These are phyloP conservation scores for Bombus polaris DNA, from an alignment of 1,140 invertebrate genomes.

Conservation along the genomic window DNA sequence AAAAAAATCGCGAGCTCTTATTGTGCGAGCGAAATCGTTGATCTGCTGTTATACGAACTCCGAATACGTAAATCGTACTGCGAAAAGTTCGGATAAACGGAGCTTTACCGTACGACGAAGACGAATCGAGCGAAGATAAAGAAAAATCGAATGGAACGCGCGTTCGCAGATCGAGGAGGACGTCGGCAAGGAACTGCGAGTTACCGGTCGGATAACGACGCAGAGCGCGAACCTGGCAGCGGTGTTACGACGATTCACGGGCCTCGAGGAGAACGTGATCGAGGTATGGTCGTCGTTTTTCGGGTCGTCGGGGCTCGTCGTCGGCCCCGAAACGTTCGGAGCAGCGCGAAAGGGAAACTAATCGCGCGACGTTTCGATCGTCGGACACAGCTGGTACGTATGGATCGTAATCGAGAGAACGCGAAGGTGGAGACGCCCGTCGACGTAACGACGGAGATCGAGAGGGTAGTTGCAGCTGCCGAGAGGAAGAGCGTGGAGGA, in stretches of 20 bases:
- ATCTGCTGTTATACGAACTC: too few relatives aligned
- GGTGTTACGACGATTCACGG: conserved; percentile 63
- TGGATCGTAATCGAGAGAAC: conserved; percentile 73
- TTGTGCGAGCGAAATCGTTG: too few relatives aligned
- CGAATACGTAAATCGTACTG: too few relatives aligned
- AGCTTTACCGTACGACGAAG: too few relatives aligned
- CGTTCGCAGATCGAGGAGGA: conserved; percentile 73
- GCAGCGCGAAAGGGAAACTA: too few relatives aligned
- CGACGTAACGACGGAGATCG: conserved; percentile 75
- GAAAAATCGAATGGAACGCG: not conserved
- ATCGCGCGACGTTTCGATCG: too few relatives aligned
- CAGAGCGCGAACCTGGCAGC: conserved; percentile 63
- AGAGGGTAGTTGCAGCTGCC: conserved; percentile 36
- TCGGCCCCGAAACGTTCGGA: too few relatives aligned
- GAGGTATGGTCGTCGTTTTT: conserved; percentile 62
- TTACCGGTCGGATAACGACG: conserved; percentile 74
- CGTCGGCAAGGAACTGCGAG: conserved; percentile 70
- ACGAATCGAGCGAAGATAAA: not conserved
- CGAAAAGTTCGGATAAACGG: too few relatives aligned
- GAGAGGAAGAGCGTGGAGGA: conserved; percentile 16
- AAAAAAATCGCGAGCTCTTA: too few relatives aligned
- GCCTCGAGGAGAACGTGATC: conserved; percentile 73
- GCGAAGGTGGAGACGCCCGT: conserved; percentile 73
- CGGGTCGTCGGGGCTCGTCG: too few relatives aligned
- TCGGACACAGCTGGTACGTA: conserved; percentile 68